Evolutionary conservation across 1,140 invertebrate species (phyloP).

Genomic region (Sweltsa coloradensis): DNA sequence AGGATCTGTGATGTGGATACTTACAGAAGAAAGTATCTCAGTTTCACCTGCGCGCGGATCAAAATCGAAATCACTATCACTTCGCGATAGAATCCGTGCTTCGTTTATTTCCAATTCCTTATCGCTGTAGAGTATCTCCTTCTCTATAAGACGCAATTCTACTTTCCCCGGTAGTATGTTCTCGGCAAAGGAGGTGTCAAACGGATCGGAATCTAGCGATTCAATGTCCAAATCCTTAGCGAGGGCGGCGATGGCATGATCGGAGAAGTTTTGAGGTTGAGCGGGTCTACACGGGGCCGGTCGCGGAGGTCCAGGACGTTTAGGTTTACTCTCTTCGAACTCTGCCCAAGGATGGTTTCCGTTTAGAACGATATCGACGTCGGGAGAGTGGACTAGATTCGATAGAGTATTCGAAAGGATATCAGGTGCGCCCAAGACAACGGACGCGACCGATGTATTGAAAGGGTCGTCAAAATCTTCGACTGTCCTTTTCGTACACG

Average conservation of each 20-base stretch:
- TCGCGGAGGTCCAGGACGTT: conserved; percentile 5
- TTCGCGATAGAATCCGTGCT: conserved; percentile 17
- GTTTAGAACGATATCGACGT: conserved; percentile 16
- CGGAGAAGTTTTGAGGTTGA: background rate
- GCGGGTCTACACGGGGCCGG: background rate
- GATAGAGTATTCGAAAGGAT: background rate
- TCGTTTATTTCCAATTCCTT: conserved; percentile 12
- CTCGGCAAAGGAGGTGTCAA: conserved; percentile 74
- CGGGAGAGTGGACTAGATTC: conserved; percentile 12
- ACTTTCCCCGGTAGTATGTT: conserved; percentile 55
- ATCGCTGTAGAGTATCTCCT: conserved; percentile 31
- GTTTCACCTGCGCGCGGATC: conserved; percentile 50
- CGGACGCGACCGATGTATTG: conserved; percentile 20
- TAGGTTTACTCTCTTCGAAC: conserved; percentile 31
- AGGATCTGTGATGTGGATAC: conserved; percentile 40
- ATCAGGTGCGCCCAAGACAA: conserved; percentile 13
- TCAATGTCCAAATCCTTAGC: background rate
- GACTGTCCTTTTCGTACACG: conserved; percentile 35
- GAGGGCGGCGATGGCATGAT: conserved; percentile 5
- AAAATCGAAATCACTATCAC: conserved; percentile 53
- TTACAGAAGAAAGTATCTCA: conserved; percentile 27
- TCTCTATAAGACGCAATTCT: conserved; percentile 48
- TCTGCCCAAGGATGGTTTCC: conserved; percentile 35
- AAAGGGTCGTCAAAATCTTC: conserved; percentile 21
- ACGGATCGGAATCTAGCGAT: conserved; percentile 50